Evolutionary conservation across 2,888 invertebrate genomes (phyloP), one percentile per base, ranked within the genome.

Genomic region (Athrips mouffetella): DNA sequence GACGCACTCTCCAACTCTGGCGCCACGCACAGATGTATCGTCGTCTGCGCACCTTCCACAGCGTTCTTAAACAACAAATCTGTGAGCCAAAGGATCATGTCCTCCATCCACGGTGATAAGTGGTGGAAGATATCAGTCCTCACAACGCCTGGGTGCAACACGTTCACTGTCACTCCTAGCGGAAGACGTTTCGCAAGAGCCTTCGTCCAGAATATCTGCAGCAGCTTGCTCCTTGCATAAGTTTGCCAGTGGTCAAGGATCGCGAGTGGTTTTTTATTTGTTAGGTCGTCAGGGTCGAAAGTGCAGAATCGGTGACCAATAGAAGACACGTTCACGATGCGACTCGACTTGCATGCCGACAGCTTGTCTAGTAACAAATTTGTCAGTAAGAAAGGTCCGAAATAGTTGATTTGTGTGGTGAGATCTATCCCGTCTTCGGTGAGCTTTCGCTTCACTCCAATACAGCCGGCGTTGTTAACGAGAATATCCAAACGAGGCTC

Each of bases 91-190:
- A 84, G 70, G 53, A 92, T 54, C 0, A 90, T 77, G 13, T 89
- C 91, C 1, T 91, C 71, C 0, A 29, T 0, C 1, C 47, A 4
- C 0, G 53, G 41, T 0, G 91, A 90, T 8, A 90, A 76, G 59
- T 89, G 92, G 27, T 92, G 88, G 90, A 93, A 94, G 45, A 95
- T 94, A 18, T 93, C 93, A 0, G 94, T 94, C 68, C 92, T 92
- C 29, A 96, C 93, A 71, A 94, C 81, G 8, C 97, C 97, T 0
- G 96, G 97, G 79, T 96, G 96, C 42, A 96, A 75, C 55, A 92
- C 92, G 68, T 96, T 96, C 0, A 91, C 94, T 0, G 93, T 94
- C 0, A 96, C 92, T 2, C 91, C 92, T 8, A 61, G 59, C 1
- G 82, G 76, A 2, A 89, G 53, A 20, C 71, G 65, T 30, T 74